phyloP scores from a whole-genome alignment of 2,888 invertebrate genomes.

The Cephus sareptanus region DNA sequence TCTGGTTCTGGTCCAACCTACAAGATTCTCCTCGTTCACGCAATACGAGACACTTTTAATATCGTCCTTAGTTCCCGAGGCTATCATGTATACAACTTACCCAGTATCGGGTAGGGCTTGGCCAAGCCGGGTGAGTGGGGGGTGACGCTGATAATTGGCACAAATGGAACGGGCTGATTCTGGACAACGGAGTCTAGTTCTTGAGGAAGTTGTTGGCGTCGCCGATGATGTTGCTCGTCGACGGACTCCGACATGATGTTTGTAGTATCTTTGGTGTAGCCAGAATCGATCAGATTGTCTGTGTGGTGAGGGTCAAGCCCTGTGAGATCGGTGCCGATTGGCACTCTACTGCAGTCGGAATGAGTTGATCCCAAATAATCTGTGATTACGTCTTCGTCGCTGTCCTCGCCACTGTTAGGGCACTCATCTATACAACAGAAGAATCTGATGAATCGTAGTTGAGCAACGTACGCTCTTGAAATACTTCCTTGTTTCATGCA shows the following conservation, averaged over 20 bases:
- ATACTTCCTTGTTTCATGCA: no score
- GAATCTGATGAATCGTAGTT: no score
- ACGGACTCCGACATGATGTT: constrained; percentile 51
- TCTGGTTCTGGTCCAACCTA: no score
- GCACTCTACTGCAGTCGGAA: constrained; percentile 53
- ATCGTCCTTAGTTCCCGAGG: no score
- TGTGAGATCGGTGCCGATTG: constrained; percentile 43
- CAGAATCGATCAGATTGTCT: constrained; percentile 38
- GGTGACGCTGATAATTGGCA: constrained; percentile 89
- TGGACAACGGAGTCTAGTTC: constrained; percentile 44
- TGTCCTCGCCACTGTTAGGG: constrained; percentile 76
- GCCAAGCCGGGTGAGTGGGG: constrained; percentile 84
- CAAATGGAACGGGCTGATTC: constrained; percentile 67
- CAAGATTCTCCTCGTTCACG: no score
- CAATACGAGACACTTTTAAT: no score
- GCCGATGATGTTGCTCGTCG: constrained; percentile 39
- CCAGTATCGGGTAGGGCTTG: constrained; percentile 75
- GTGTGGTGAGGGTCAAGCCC: constrained; percentile 48
- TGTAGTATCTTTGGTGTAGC: constrained; percentile 58
- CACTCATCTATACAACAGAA: constrained; percentile 73
- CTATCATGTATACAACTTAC: constrained; percentile 50
- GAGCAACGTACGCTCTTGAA: no score
- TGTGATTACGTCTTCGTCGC: constrained; percentile 84
- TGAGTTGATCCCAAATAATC: constrained; percentile 71
- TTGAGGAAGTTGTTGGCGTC: constrained; percentile 33